Evolutionary conservation across 1,140 invertebrate genomes (phyloP), one percentile per base, ranked within the genome.

Genomic region (Agrilus planipennis): DNA sequence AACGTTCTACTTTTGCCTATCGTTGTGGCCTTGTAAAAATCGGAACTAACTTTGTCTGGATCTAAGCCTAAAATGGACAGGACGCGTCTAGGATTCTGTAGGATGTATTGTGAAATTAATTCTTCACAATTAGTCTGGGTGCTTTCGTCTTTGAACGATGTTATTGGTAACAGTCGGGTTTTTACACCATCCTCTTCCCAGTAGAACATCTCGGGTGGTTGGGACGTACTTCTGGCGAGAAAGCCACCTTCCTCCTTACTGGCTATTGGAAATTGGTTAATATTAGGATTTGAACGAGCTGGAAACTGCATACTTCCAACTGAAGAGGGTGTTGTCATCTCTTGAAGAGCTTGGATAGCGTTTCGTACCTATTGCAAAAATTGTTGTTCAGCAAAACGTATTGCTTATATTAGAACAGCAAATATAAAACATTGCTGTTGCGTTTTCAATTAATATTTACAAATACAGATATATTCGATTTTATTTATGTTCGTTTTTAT

Each of bases 281-380:
- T 65, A 52, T 81, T 81, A 2, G 79, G 79, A 52, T 80, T 81
- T 10, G 77, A 81, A 53, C 77, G 75, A 2, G 76, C 77, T 4
- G 77, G 72, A 39, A 71, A 69, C 14, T 64, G 53, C 45, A 44
- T 41, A 28, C 54, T 42, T 29, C 55, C 55, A 39, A 53, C 54
- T 53, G 72, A 50, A 51, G 70, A 64, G 1, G 67, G 73, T 31
- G 73, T 71, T 4, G 77, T 75, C 70, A 88, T 75, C 58, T 83
- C 81, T 61, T 86, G 84, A 16, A 87, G 63, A 1, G 81, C 81
- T 57, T 84, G 81, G 43, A 87, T 84, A 3, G 84, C 84, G 53
- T 83, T 81, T 25, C 81, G 69, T 20, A 84, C 77, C 79, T 84
- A 47, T 27, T n/a, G n/a, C n/a, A n/a, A n/a, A n/a, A n/a, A n/a